A percentile compares a stretch with the other conserved stretches of the same genome.
These are phyloP conservation scores for Alloscopus bannaensis DNA, from an alignment of 2,888 invertebrate species.

Conservation along the genomic window DNA sequence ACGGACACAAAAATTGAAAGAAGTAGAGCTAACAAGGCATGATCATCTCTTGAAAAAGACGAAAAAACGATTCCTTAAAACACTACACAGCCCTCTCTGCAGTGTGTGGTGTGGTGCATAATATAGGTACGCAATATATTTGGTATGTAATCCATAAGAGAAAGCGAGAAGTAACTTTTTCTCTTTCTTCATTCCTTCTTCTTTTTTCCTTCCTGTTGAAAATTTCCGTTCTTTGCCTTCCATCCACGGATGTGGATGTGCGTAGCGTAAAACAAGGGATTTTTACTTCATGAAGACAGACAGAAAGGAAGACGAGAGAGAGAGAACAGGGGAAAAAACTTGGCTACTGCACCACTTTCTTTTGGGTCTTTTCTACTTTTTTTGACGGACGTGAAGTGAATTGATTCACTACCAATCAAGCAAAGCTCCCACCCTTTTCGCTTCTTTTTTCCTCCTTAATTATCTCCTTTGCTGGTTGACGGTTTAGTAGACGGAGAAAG, in stretches of 20 bases:
- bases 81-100: too few relatives aligned
- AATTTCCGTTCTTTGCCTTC: constrained; percentile 52
- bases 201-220: constrained; percentile 39
- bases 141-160: background rate
- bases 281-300: constrained; percentile 13
- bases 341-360: constrained; percentile 27
- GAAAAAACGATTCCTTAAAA: too few relatives aligned
- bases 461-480: constrained; percentile 45
- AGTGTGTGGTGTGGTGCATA: background rate
- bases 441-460: constrained; percentile 61
- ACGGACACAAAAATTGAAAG: constrained; percentile 35
- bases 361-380: constrained; percentile 31
- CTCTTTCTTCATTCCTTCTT: constrained; percentile 27
- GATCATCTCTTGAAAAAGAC: constrained; percentile 21
- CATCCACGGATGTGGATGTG: constrained; percentile 18
- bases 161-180: constrained; percentile 34
- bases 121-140: background rate
- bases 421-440: constrained; percentile 57
- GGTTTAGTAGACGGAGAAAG: background rate
- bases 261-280: constrained; percentile 24
- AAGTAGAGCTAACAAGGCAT: constrained; percentile 22
- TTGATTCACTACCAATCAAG: constrained; percentile 71
- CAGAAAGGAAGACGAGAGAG: background rate
- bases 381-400: constrained; percentile 72
- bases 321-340: constrained; percentile 13